Base-by-base conservation (phyloP, 2,888 invertebrate species). In the Leptinotarsa juncta region DNA sequence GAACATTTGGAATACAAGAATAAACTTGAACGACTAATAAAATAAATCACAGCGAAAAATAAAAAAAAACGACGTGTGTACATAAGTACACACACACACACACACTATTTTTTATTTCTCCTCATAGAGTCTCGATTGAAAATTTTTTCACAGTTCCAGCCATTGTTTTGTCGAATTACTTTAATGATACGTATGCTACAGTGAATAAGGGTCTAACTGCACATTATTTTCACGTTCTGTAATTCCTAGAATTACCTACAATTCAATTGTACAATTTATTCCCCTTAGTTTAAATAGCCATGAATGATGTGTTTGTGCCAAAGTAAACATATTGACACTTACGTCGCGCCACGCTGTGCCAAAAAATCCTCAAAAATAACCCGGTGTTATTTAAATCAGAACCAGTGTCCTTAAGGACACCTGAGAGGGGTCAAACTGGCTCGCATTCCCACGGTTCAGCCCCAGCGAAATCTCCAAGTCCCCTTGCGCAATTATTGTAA, bases 401-500 rank as follows among this genome's bases (percentile, higher is more conserved):
- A 70, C 75, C 42, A 75, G 71, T 72, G 66, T 71, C 71, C 72
- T 70, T n/a, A 69, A 76, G 74, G 76, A 74, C 74, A 75, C 70
- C 55, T 48, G 65, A 67, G 65, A 69, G 73, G 73, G 69, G 76
- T 71, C 72, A 77, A 75, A 76, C 76, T 67, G 73, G 71, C 67
- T 65, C 67, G 65, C 66, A 70, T 78, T 78, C 78, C 76, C 78
- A 78, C 78, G 78, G 76, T 68, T 23, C 50, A 23, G 51, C 57
- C 50, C 55, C 57, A 49, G 62, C 69, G 71, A 48, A 51, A 48
- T 75, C 77, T 74, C 67, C 71, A 70, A 67, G 65, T 73, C 74
- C 81, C 82, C 80, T 77, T 77, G 74, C 75, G 71, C 73, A 76
- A 76, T 78, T n/a, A 67, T 76, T 73, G 73, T 51, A 81, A 81